Evolutionary conservation across 1,140 invertebrate species (phyloP).

Genomic region (Cataglyphis hispanica): DNA sequence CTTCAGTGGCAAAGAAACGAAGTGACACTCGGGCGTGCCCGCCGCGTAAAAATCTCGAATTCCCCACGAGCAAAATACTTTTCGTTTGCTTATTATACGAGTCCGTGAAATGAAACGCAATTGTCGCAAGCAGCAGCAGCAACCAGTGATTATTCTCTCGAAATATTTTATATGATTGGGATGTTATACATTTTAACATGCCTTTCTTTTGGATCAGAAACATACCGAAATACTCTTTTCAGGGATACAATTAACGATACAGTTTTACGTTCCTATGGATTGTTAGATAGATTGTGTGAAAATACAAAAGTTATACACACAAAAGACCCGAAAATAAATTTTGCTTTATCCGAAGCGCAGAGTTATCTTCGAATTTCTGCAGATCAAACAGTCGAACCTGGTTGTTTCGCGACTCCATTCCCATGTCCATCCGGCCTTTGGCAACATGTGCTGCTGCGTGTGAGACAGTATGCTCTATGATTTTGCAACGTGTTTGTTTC

Average conservation of each 20-base stretch:
- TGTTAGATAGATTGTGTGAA: not conserved
- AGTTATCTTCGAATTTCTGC: constrained; percentile 55
- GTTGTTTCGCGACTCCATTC: constrained; percentile 30
- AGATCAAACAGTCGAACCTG: constrained; percentile 40
- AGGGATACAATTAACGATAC: not conserved
- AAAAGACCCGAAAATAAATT: constrained; percentile 9
- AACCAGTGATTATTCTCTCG: not conserved
- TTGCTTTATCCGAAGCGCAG: not conserved
- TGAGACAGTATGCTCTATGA: constrained; percentile 42
- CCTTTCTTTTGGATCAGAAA: not conserved
- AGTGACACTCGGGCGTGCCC: constrained; percentile 14
- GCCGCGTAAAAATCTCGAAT: not conserved
- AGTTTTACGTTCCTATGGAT: not conserved
- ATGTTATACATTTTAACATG: constrained; percentile 9
- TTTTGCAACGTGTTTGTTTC: constrained; percentile 40
- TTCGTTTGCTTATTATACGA: constrained; percentile 14
- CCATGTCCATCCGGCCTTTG: constrained; percentile 31
- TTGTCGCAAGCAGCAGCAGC: not conserved
- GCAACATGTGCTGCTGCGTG: constrained; percentile 19
- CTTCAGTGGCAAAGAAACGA: constrained; percentile 40
- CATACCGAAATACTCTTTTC: not conserved
- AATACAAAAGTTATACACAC: not conserved
- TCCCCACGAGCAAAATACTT: constrained; percentile 26
- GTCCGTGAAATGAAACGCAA: not conserved
- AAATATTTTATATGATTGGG: not conserved